These are phyloP conservation scores for Ceratina australensis DNA, from an alignment of 1,140 invertebrate genomes.

Conservation along the genomic window DNA sequence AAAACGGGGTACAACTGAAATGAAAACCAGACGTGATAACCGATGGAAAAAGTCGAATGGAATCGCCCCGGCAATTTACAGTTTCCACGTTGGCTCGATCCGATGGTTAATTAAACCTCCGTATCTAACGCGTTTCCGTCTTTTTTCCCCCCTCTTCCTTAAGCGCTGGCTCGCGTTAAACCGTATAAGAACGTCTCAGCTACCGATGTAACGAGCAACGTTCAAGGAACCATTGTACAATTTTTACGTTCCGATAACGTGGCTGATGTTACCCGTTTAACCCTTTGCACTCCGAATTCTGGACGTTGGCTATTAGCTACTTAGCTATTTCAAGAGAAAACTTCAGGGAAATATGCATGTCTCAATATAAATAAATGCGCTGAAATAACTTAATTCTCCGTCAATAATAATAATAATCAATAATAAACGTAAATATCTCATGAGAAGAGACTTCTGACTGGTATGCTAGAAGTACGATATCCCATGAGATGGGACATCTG, in stretches of 20 bases:
- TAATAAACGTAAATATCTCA: too few species aligned
- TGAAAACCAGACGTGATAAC: background rate
- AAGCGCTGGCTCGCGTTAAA: background rate
- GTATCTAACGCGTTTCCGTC: background rate
- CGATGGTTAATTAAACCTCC: background rate
- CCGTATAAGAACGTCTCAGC: background rate
- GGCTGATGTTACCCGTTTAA: slow-evolving; percentile 17
- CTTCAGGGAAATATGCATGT: too few species aligned
- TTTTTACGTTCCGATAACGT: slow-evolving; percentile 12
- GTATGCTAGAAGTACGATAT: too few species aligned
- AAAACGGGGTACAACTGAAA: slow-evolving; percentile 1
- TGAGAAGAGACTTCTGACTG: too few species aligned
- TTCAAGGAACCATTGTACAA: background rate
- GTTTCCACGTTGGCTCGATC: background rate
- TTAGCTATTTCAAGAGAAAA: too few species aligned
- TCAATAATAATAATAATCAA: too few species aligned
- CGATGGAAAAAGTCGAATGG: background rate
- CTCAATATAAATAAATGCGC: too few species aligned
- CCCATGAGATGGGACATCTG: too few species aligned
- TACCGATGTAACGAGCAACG: background rate
- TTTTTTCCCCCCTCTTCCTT: background rate
- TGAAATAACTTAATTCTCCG: too few species aligned
- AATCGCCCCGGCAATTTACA: background rate
- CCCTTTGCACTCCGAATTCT: background rate
- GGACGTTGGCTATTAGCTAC: too few species aligned